These are phyloP conservation scores for Urocolius indicus DNA, from an alignment of 2,113 vertebrate genomes.

Conservation along the genomic window DNA sequence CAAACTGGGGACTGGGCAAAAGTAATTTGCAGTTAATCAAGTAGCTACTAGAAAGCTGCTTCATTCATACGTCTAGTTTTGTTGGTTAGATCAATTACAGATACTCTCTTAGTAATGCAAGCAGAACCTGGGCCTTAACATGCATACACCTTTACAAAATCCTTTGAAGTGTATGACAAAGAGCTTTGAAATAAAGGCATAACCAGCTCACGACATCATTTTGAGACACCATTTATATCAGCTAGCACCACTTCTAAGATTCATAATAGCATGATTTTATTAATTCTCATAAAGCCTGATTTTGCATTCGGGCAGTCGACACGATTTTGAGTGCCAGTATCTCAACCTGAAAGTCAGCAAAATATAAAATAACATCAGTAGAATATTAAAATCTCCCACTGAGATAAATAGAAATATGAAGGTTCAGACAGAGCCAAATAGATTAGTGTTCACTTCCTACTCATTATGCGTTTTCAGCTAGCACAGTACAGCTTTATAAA, in stretches of 20 bases:
- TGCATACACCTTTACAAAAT: background rate
- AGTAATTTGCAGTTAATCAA: background rate
- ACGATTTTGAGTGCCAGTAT: slow-evolving; percentile 63
- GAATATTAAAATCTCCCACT: slow-evolving; percentile 72
- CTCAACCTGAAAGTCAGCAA: slow-evolving; percentile 65
- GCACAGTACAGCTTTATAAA: slow-evolving; percentile 29
- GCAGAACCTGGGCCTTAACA: background rate
- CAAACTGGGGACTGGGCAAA: background rate
- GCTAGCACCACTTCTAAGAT: background rate
- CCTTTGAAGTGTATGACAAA: background rate
- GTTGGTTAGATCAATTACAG: background rate
- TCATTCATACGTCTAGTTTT: background rate
- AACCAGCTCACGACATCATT: slow-evolving; percentile 44
- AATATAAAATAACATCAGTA: slow-evolving; percentile 64
- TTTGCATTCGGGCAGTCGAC: slow-evolving; percentile 47
- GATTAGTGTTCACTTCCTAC: slow-evolving; percentile 51
- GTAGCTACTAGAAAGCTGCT: background rate
- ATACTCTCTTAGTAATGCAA: background rate
- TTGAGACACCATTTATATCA: slow-evolving; percentile 11
- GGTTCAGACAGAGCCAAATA: slow-evolving; percentile 61
- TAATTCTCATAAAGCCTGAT: slow-evolving; percentile 57
- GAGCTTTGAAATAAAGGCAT: background rate
- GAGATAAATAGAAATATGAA: slow-evolving; percentile 69
- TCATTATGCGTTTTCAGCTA: slow-evolving; percentile 62
- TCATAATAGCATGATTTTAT: slow-evolving; percentile 50